These are phyloP conservation scores for Cossypha caffra DNA, from an alignment of 2,797 vertebrate genomes.

Conservation along the genomic window DNA sequence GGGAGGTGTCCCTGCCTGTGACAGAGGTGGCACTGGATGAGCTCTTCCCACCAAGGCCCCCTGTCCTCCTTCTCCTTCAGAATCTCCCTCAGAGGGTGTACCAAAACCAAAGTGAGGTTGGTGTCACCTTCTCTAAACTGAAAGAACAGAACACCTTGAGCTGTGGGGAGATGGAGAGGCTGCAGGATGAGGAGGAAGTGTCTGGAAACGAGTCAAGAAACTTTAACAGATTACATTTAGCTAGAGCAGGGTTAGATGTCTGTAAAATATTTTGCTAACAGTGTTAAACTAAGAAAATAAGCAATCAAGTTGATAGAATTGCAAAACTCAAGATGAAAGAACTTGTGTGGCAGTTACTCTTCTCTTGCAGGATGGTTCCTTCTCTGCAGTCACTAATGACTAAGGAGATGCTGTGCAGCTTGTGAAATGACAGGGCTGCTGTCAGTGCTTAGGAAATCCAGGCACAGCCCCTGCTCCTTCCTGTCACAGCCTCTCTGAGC, in stretches of 20 bases:
- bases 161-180: background rate
- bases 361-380: background rate
- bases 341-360: background rate
- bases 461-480: background rate
- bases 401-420: background rate
- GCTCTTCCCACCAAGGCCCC: background rate
- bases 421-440: background rate
- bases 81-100: background rate
- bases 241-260: background rate
- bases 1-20: background rate
- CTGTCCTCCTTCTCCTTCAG: background rate
- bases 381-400: background rate
- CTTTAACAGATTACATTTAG: background rate
- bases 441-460: background rate
- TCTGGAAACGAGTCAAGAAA: background rate
- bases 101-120: background rate
- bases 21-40: background rate
- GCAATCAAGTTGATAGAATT: background rate
- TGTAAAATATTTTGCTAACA: background rate
- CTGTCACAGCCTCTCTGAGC: background rate
- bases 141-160: rapidly evolving
- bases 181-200: background rate
- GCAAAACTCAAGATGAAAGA: background rate
- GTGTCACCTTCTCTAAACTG: background rate
- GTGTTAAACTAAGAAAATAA: background rate